phyloP scores from a whole-genome alignment of 2,113 vertebrate species.

The Cepphus grylle region DNA sequence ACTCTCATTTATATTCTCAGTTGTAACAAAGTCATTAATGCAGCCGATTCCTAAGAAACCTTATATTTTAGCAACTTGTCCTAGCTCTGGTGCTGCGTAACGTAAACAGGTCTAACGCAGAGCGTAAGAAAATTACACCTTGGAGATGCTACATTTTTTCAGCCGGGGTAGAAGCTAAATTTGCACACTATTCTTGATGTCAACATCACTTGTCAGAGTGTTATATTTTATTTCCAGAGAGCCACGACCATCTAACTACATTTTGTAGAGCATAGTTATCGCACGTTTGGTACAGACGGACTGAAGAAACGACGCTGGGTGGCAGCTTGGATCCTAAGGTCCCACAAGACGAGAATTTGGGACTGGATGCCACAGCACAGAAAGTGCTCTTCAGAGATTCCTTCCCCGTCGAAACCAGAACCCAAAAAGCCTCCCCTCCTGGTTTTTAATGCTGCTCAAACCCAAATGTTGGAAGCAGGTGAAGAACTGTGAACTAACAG shows the following conservation, averaged over 20 bases:
- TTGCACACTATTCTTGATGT: background rate
- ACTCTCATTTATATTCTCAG: constrained; percentile 7
- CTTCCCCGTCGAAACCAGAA: background rate
- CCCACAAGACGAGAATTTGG: background rate
- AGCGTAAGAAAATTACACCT: background rate
- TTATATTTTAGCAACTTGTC: background rate
- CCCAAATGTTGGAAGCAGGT: constrained; percentile 3
- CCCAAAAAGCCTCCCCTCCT: background rate
- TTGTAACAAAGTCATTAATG: constrained; percentile 6
- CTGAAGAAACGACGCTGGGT: background rate
- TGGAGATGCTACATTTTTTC: background rate
- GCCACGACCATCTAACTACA: background rate
- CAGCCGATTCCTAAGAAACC: constrained; percentile 15
- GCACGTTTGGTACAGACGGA: background rate
- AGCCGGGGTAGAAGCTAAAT: background rate
- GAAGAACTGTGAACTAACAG: constrained; percentile 1
- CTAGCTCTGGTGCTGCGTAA: background rate
- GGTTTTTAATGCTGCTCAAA: constrained; percentile 9
- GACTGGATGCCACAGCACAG: background rate
- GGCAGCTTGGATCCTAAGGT: background rate
- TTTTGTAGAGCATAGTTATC: background rate
- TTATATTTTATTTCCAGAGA: background rate
- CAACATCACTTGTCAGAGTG: background rate
- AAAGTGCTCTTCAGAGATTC: background rate
- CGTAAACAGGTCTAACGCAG: fast-evolving